These are phyloP conservation scores for Acleris cristana DNA, from an alignment of 2,888 invertebrate genomes.

Conservation along the genomic window DNA sequence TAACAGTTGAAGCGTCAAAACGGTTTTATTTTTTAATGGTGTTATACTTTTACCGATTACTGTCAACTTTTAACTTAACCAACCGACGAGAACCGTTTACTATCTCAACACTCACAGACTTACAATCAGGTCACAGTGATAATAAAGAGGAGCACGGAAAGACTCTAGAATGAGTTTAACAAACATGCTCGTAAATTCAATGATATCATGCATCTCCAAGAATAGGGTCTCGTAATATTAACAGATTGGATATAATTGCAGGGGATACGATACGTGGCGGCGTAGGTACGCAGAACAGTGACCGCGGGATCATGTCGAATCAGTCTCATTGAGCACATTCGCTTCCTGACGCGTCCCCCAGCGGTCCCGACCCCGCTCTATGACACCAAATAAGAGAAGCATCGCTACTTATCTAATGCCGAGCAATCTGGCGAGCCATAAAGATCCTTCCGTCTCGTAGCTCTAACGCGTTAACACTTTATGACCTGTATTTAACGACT, in stretches of 20 bases:
- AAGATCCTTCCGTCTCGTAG: conserved; percentile 30
- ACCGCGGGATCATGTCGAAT: conserved; percentile 73
- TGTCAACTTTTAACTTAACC: not conserved
- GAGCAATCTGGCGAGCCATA: conserved; percentile 27
- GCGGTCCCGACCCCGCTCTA: conserved; percentile 50
- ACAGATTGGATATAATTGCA: conserved; percentile 37
- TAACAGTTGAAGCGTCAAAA: conserved; percentile 1
- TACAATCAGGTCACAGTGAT: conserved; percentile 11
- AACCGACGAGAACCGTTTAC: not conserved
- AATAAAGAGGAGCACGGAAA: conserved; percentile 18
- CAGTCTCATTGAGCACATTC: conserved; percentile 72
- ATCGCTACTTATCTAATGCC: conserved; percentile 33
- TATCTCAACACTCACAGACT: not conserved
- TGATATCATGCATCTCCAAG: conserved; percentile 35
- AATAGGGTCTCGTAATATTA: conserved; percentile 36
- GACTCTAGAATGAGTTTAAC: conserved; percentile 24
- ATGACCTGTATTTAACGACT: conserved; percentile 18
- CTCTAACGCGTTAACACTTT: conserved; percentile 18
- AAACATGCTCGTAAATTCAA: conserved; percentile 36
- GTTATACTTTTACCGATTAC: too few species aligned
- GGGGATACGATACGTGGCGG: conserved; percentile 33
- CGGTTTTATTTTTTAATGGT: not conserved
- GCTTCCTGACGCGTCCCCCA: conserved; percentile 79
- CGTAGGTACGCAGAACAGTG: conserved; percentile 77
- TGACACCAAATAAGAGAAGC: conserved; percentile 35